Evolutionary conservation across 2,113 vertebrate genomes (phyloP).

Genomic region (Chamaetylas fuelleborni): DNA sequence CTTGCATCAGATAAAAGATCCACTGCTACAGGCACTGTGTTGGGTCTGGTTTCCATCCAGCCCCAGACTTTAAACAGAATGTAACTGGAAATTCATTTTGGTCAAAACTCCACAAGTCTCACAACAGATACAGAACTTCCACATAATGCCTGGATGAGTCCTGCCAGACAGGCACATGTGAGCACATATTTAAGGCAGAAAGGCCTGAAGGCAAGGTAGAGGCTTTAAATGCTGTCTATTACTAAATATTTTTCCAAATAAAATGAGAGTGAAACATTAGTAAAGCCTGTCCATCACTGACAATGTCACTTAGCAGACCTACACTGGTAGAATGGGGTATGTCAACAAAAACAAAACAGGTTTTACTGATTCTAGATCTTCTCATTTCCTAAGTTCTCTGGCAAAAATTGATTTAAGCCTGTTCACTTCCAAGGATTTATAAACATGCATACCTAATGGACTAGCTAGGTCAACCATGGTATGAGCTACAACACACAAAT

Average conservation of each 20-base stretch:
- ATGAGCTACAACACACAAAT: neutral
- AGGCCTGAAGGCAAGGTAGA: neutral
- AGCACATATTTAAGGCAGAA: neutral
- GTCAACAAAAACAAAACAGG: neutral
- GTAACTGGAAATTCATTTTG: conserved; percentile 8
- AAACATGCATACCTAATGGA: neutral
- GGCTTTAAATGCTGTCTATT: neutral
- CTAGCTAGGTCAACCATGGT: neutral
- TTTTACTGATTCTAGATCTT: neutral
- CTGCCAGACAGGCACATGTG: neutral
- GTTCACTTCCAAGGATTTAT: neutral
- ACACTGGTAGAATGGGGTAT: neutral
- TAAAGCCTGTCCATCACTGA: neutral
- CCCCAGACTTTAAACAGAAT: conserved; percentile 53
- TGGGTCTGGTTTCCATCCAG: conserved; percentile 35
- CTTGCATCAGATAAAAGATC: neutral
- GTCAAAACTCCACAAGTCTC: neutral
- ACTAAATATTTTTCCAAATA: neutral
- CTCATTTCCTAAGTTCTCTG: neutral
- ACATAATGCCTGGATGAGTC: neutral
- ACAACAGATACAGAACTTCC: conserved; percentile 11
- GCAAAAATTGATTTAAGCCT: neutral
- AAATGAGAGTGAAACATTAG: neutral
- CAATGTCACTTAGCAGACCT: neutral
- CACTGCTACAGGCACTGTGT: neutral